Evolutionary conservation across 2,888 invertebrate genomes (phyloP).

Genomic region (Druceiella hillmani): DNA sequence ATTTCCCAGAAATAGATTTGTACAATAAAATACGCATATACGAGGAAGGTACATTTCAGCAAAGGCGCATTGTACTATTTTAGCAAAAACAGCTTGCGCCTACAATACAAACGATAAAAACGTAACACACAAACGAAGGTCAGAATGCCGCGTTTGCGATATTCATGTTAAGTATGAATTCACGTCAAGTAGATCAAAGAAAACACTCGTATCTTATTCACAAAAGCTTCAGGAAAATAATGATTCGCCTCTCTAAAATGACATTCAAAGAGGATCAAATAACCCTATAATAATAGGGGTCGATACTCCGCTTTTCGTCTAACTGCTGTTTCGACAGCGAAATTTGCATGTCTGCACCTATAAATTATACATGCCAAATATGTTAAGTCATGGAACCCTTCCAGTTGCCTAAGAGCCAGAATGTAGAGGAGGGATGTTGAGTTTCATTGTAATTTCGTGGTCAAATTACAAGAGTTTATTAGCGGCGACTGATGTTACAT

Average conservation of each 20-base stretch:
- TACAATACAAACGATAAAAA: too few species aligned
- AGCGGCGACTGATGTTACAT: not conserved
- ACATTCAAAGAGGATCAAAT: slow-evolving; percentile 30
- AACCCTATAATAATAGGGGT: slow-evolving; percentile 30
- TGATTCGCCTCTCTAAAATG: slow-evolving; percentile 27
- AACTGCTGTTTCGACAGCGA: slow-evolving; percentile 25
- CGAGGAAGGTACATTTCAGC: too few species aligned
- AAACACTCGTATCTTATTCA: slow-evolving; percentile 32
- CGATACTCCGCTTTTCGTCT: slow-evolving; percentile 11
- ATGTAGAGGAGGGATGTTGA: slow-evolving; percentile 30
- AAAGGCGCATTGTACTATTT: too few species aligned
- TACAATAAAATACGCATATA: too few species aligned
- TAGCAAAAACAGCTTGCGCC: too few species aligned
- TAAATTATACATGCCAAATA: slow-evolving; percentile 39
- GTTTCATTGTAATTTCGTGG: slow-evolving; percentile 30
- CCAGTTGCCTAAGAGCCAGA: slow-evolving; percentile 31
- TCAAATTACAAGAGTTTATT: slow-evolving; percentile 29
- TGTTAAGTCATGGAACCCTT: slow-evolving; percentile 33
- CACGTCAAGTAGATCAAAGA: slow-evolving; percentile 31
- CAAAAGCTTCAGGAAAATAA: slow-evolving; percentile 32
- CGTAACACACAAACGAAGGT: too few species aligned
- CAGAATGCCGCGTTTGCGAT: too few species aligned
- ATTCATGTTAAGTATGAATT: slow-evolving; percentile 31
- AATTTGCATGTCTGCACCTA: slow-evolving; percentile 36
- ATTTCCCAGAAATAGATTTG: too few species aligned